phyloP scores from a whole-genome alignment of 2,888 invertebrate species.

The Glaucopsyche alexis region DNA sequence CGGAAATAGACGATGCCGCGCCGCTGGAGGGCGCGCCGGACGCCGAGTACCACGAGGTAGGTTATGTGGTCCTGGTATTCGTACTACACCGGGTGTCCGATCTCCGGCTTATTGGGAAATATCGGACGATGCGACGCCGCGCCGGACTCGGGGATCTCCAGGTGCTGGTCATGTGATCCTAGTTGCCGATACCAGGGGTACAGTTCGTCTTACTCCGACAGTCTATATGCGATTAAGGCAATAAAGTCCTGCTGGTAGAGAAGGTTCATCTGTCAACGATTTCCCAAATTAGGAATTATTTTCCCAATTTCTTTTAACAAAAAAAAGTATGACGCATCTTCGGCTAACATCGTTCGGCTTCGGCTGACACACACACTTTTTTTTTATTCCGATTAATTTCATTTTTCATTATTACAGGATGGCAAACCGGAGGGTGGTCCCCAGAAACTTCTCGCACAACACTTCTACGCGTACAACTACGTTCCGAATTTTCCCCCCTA shows the following conservation, averaged over 20 bases:
- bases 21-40: conserved; percentile 82
- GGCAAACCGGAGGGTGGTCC: conserved; percentile 67
- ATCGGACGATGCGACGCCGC: conserved; percentile 90
- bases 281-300: too few relatives aligned
- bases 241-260: too few relatives aligned
- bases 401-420: conserved; percentile 52
- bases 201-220: too few relatives aligned
- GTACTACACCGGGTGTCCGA: conserved; percentile 73
- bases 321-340: too few relatives aligned
- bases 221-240: too few relatives aligned
- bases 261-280: too few relatives aligned
- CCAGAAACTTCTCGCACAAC: conserved; percentile 82
- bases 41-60: conserved; percentile 82
- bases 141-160: conserved; percentile 82
- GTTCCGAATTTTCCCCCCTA: conserved; percentile 75
- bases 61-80: background rate
- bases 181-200: background rate
- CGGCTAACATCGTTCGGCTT: too few relatives aligned
- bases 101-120: conserved; percentile 99
- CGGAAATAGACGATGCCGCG: too few relatives aligned
- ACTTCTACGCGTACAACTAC: conserved; percentile 85
- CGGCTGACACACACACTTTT: too few relatives aligned
- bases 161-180: conserved; percentile 44
- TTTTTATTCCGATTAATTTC: too few relatives aligned
- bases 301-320: too few relatives aligned